Base-by-base conservation (phyloP, 1,140 invertebrate species). In the Cotesia vestalis region DNA sequence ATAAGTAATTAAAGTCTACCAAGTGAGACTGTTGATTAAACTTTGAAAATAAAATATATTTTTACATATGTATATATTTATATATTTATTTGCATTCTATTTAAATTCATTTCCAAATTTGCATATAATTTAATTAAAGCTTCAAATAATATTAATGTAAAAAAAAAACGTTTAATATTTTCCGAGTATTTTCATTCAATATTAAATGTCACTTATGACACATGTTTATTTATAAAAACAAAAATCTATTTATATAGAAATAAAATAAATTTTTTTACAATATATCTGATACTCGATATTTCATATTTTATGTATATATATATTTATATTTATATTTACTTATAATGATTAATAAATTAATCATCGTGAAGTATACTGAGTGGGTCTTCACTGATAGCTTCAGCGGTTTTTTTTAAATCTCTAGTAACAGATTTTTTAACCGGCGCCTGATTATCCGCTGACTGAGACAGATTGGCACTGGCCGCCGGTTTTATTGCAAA, bases 401-500 rank as follows among this genome's bases (percentile, higher is more conserved):
- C 81, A 4, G 80, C 84, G n/a, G 83, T 86, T 76, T 85, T 86
- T 52, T 80, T 87, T 27, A 87, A 60, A 64, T 86, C 83, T 52
- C 78, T 84, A 0, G 80, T 84, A 4, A 84, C 66, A 2, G 81
- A 38, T 72, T 84, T 87, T 66, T 84, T 85, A 4, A 77, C 27
- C 1, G 63, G 53, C 5, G 69, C 35, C 35, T 76, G 79, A 59
- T 40, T 78, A 3, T 78, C 61, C 3, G 14, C 66, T 35, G 61
- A 66, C 1, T 14, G 70, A 4, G 69, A 3, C 1, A 46, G 63
- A 9, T 71, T 69, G 38, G 40, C 57, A 17, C 20, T 76, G 20
- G 73, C 61, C 4, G 74, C 6, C 66, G 75, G 67, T 64, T 69
- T 73, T 51, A 51, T 84, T 4, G 73, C 73, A 67, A 84, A 85